Conservation (phyloP, 2,113 vertebrate species). For the Potamarius usumacintae region DNA sequence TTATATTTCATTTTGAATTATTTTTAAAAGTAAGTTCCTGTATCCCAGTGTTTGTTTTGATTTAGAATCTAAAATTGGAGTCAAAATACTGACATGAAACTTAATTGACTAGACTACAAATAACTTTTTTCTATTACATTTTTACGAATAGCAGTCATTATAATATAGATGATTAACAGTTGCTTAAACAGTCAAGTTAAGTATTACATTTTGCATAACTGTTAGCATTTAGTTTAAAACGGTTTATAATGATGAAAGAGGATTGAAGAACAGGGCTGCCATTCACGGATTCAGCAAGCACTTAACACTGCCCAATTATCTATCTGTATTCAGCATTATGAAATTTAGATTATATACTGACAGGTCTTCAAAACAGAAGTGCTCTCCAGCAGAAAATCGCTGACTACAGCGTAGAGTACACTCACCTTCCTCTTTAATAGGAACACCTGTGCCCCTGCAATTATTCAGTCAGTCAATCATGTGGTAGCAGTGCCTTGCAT, state of each 20-base stretch:
- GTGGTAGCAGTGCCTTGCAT: neutral
- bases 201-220: neutral
- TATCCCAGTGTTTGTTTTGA: too few species aligned
- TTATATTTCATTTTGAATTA: neutral
- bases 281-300: neutral
- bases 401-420: neutral
- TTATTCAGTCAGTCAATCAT: neutral
- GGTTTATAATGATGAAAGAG: too few species aligned
- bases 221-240: too few species aligned
- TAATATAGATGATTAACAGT: neutral
- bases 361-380: neutral
- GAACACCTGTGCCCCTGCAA: neutral
- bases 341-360: neutral
- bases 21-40: too few species aligned
- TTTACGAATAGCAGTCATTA: neutral
- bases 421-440: neutral
- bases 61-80: too few species aligned
- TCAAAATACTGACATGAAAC: neutral
- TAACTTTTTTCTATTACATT: neutral
- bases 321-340: neutral
- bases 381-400: neutral
- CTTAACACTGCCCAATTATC: neutral
- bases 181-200: neutral
- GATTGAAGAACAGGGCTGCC: too few species aligned
- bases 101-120: too few species aligned